A percentile compares a stretch with the other conserved stretches of the same genome.
phyloP scores from a whole-genome alignment of 2,113 vertebrate genomes.

The Falco punctatus region DNA sequence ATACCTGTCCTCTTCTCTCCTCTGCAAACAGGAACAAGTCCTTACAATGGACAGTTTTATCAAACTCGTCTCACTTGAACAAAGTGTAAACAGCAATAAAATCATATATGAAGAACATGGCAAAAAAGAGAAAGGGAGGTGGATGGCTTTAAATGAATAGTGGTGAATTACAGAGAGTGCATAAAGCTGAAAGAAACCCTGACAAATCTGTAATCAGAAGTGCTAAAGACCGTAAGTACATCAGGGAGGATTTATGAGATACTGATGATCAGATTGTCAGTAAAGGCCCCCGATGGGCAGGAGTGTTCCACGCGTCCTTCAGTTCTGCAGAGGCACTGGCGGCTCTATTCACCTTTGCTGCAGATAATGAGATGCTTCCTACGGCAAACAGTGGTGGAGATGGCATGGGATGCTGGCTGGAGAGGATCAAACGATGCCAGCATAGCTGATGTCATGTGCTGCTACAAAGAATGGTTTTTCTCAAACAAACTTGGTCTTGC shows the following conservation, averaged over 20 bases:
- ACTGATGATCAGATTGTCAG: background rate
- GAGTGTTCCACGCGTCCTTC: background rate
- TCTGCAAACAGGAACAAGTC: background rate
- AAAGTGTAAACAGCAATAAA: background rate
- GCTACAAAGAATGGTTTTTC: background rate
- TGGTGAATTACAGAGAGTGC: background rate
- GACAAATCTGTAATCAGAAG: background rate
- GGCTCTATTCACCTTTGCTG: background rate
- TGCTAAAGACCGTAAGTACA: background rate
- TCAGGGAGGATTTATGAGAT: background rate
- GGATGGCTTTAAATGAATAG: background rate
- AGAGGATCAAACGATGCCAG: background rate
- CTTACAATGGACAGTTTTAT: background rate
- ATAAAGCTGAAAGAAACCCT: background rate
- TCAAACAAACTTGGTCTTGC: background rate
- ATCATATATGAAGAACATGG: background rate
- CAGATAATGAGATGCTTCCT: background rate
- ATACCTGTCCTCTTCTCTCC: background rate
- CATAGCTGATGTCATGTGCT: background rate
- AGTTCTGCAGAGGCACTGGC: background rate
- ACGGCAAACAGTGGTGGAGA: background rate
- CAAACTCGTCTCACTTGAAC: background rate
- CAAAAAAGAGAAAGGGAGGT: background rate
- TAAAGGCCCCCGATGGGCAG: rapidly evolving
- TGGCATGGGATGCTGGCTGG: background rate